Base-by-base conservation (phyloP, 2,797 vertebrate genomes). In the Nothura maculosa region DNA sequence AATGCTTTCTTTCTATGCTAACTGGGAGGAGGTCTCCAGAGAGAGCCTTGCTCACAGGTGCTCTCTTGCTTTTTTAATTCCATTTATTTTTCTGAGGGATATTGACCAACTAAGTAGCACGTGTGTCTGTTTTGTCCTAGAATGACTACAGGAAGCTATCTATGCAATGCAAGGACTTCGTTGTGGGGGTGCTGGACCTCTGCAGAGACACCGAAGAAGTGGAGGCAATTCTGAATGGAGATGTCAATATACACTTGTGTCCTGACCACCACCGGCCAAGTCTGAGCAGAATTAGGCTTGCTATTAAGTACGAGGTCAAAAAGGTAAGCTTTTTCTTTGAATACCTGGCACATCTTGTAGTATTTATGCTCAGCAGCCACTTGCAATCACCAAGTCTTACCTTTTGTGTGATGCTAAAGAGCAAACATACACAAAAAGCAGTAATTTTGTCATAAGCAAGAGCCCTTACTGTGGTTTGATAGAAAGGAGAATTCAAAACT, bases 121-220 rank as follows among this genome's bases (percentile, higher is more conserved):
- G 12, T 62, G 76, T 93, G 81, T 81, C 64, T 94, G 38, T 92
- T 80, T 97, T 77, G 60, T 79, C 43, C 64, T 95, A 99, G 99
- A 99, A 99, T 0, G 99, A 99, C 95, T 99, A 99, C 89, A 97
- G 99, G 87, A 99, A 99, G 98, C 97, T 99, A 98, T 99, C 99
- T 98, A 99, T 99, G 99, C 99, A 99, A 98, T 99, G 99, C 97
- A 99, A 99, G 97, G 99, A 99, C 95, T 99, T 99, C 95, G 98
- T 99, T 12, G 99, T 99, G 90, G 99, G 99, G 2, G 99, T 99
- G 84, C 95, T 99, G 98, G 99, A 99, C 97, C 98, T 99, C 79
- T 99, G 99, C 97, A 98, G 99, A 89, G 97, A 99, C 97, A 99
- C 99, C 1, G 99, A 99, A 97, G 99, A 99, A 90, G 99, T 99